These are phyloP conservation scores for Tortricodes alternella DNA, from an alignment of 2,888 invertebrate species.

Conservation along the genomic window DNA sequence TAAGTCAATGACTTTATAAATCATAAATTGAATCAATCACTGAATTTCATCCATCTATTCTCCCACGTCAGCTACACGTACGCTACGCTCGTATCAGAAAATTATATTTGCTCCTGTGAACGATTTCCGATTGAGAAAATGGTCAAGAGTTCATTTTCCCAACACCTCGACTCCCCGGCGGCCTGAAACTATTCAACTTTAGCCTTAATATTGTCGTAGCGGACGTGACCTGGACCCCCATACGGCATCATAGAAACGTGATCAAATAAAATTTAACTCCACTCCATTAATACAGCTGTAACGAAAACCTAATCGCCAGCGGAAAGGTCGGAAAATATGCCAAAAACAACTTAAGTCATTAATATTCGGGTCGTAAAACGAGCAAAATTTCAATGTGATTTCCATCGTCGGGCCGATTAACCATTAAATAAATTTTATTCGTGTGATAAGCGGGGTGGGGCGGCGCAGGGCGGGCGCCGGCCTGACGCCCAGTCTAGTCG, in stretches of 20 bases:
- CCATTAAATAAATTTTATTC: conserved; percentile 80
- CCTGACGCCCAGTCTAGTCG: conserved; percentile 67
- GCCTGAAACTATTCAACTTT: conserved; percentile 7
- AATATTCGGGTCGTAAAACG: conserved; percentile 61
- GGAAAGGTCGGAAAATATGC: conserved; percentile 44
- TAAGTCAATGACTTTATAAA: too few species aligned
- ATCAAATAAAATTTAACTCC: background rate
- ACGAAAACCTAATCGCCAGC: background rate
- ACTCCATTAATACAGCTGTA: background rate
- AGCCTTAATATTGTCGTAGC: conserved; percentile 9
- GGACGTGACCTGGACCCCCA: conserved; percentile 5
- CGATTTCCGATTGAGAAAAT: background rate
- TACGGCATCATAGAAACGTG: background rate
- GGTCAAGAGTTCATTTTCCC: conserved; percentile 3
- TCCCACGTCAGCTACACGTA: background rate
- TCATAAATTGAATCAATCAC: conserved; percentile 19
- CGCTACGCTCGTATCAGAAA: background rate
- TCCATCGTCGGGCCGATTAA: conserved; percentile 70
- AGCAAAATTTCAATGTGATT: conserved; percentile 67
- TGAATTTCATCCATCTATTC: conserved; percentile 4
- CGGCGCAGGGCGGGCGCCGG: conserved; percentile 63
- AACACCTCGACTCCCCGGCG: background rate
- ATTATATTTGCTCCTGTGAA: conserved; percentile 18
- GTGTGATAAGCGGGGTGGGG: conserved; percentile 74
- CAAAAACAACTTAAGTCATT: conserved; percentile 58